A percentile compares a stretch with the other conserved stretches of the same genome.
Conservation (phyloP, 2,113 vertebrate genomes). For the Dicrurus megarhynchus region DNA sequence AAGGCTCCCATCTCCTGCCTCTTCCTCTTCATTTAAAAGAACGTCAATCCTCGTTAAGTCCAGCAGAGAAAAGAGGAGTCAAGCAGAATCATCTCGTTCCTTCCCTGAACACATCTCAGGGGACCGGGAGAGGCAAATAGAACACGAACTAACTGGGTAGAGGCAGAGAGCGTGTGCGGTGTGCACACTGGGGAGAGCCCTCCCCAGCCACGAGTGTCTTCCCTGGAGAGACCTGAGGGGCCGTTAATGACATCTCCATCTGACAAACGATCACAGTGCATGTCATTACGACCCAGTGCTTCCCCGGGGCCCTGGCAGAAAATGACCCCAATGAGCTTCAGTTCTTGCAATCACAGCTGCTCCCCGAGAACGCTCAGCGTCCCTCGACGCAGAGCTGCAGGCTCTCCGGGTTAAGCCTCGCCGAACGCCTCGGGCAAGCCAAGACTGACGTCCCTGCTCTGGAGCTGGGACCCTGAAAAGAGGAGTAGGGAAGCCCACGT, state of each 20-base stretch:
- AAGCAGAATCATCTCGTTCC: neutral
- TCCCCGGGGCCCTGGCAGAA: neutral
- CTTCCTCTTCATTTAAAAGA: neutral
- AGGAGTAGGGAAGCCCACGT: neutral
- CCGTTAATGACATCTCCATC: neutral
- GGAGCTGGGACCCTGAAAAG: neutral
- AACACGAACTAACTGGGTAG: neutral
- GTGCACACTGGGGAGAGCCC: neutral
- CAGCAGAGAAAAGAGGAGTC: neutral
- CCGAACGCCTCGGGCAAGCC: neutral
- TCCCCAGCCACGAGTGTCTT: neutral
- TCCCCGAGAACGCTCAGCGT: neutral
- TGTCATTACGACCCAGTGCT: neutral
- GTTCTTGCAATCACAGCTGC: neutral
- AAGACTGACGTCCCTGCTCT: neutral
- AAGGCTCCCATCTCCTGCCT: neutral
- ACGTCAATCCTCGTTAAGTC: neutral
- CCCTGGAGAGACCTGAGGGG: neutral
- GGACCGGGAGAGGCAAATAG: neutral
- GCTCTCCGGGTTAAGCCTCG: neutral
- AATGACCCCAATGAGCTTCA: neutral
- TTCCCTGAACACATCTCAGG: neutral
- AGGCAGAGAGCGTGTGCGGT: neutral
- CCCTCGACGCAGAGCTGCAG: neutral
- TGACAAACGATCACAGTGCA: slow-evolving; percentile 15